Evolutionary conservation across 2,888 invertebrate genomes (phyloP).

Genomic region (Drosophila vallismaia): DNA sequence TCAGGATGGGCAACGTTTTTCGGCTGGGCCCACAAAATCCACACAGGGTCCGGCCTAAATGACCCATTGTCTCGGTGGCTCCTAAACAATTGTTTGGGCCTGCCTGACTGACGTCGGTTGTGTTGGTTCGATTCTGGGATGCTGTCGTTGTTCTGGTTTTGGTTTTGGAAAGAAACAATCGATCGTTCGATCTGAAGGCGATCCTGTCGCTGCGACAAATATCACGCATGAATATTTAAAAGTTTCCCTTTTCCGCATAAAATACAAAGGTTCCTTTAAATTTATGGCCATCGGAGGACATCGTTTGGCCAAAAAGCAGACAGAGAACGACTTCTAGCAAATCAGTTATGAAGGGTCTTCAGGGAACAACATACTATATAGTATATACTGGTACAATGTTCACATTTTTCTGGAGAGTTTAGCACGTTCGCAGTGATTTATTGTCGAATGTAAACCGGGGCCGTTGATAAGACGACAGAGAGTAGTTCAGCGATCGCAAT

Average conservation of each 20-base stretch:
- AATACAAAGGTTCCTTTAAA: conserved; percentile 55
- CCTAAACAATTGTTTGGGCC: conserved; percentile 63
- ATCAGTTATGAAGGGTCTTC: conserved; percentile 44
- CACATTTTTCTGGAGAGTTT: conserved; percentile 1
- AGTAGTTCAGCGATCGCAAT: conserved; percentile 16
- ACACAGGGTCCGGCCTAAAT: conserved; percentile 53
- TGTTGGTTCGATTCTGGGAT: conserved; percentile 8
- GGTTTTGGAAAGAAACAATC: conserved; percentile 50
- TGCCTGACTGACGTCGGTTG: conserved; percentile 53
- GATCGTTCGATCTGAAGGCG: conserved; percentile 59
- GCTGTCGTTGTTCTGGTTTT: conserved; percentile 32
- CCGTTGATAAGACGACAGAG: conserved; percentile 17
- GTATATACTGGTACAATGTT: background rate
- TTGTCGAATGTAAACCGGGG: conserved; percentile 21
- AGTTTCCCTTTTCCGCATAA: conserved; percentile 33
- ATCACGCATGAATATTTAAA: conserved; percentile 78
- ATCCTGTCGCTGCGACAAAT: conserved; percentile 76
- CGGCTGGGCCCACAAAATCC: conserved; percentile 11
- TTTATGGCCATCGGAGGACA: conserved; percentile 55
- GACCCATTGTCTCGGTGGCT: conserved; percentile 73
- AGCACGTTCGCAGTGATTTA: conserved; percentile 37
- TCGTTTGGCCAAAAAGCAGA: conserved; percentile 41
- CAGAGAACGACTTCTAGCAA: conserved; percentile 34
- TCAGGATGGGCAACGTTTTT: conserved; percentile 73
- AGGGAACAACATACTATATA: conserved; percentile 3